Conservation (phyloP, 2,113 vertebrate species). For the Pipa parva region DNA sequence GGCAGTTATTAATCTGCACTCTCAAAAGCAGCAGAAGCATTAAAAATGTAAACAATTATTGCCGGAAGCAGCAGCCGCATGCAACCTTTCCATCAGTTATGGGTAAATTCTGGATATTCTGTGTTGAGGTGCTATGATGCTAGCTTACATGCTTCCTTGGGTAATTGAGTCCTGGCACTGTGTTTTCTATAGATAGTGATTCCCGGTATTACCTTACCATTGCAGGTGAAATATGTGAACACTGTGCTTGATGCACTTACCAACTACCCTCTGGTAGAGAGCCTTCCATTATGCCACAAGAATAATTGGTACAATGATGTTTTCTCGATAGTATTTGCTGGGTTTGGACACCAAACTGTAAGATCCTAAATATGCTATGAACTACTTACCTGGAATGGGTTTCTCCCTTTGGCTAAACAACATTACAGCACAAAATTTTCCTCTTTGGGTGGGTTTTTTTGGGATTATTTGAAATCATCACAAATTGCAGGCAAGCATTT, state of each 20-base stretch:
- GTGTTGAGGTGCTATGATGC: constrained; percentile 1
- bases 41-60: neutral
- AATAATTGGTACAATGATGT: no score
- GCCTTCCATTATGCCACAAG: neutral
- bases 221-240: neutral
- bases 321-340: no score
- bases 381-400: no score
- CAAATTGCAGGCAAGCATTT: no score
- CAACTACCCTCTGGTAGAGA: neutral
- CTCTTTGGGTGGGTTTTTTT: no score
- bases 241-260: neutral
- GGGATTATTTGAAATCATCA: no score
- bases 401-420: no score
- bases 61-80: constrained; percentile 41
- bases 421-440: no score
- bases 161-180: neutral
- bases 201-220: neutral
- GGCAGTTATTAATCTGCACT: constrained; percentile 7
- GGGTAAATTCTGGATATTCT: neutral
- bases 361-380: no score
- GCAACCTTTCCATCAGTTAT: constrained; percentile 29
- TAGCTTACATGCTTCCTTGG: neutral
- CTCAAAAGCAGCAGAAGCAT: constrained; percentile 38
- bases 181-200: neutral
- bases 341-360: no score